Evolutionary conservation across 2,113 vertebrate genomes (phyloP).

Genomic region (Anhinga anhinga): DNA sequence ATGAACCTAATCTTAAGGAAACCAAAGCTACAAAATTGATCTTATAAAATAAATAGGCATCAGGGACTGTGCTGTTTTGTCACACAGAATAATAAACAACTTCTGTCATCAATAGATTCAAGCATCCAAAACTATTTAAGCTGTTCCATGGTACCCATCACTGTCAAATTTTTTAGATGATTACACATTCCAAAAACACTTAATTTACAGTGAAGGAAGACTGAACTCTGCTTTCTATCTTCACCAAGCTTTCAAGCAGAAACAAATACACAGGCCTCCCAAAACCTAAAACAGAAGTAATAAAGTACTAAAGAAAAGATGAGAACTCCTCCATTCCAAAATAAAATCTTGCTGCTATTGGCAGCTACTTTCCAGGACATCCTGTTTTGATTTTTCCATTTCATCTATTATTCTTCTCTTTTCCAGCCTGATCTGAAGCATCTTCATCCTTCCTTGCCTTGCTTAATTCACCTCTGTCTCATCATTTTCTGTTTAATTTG

Average conservation of each 20-base stretch:
- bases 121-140: neutral
- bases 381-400: constrained; percentile 8
- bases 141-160: neutral
- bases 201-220: constrained; percentile 6
- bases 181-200: neutral
- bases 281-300: constrained; percentile 36
- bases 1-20: neutral
- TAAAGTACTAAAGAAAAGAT: constrained; percentile 24
- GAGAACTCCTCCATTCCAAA: constrained; percentile 16
- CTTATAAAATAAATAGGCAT: neutral
- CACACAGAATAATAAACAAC: neutral
- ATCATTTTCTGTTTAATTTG: neutral
- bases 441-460: neutral
- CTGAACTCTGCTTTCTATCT: constrained; percentile 27
- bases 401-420: neutral
- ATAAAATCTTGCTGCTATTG: neutral
- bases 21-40: neutral
- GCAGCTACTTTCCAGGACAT: neutral
- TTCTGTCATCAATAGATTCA: neutral
- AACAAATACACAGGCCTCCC: neutral
- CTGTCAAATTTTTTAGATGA: neutral
- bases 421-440: neutral
- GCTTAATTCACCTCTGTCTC: neutral
- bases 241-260: constrained; percentile 17
- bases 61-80: neutral